Conservation (phyloP, 2,888 invertebrate genomes). For the Drosophila parthenogenetica region DNA sequence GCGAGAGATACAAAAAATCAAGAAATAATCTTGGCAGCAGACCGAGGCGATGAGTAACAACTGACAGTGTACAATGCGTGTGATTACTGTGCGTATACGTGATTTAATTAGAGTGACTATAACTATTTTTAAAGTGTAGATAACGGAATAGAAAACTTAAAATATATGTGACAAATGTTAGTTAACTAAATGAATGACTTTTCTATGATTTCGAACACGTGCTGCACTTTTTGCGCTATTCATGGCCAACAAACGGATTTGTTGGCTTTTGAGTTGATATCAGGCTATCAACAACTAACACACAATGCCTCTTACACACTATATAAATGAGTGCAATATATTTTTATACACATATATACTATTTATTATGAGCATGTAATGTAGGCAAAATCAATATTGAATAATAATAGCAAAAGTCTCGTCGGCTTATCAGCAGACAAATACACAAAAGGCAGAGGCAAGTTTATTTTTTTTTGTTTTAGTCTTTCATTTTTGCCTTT, state of each 20-base stretch:
- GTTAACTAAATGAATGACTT: not conserved
- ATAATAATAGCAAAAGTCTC: constrained; percentile 58
- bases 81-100: constrained; percentile 32
- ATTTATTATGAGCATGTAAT: constrained; percentile 36
- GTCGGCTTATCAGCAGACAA: constrained; percentile 57
- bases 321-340: constrained; percentile 28
- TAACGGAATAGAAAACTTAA: not conserved
- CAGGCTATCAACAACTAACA: constrained; percentile 1
- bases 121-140: not conserved
- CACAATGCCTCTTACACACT: constrained; percentile 26
- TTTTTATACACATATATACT: not conserved
- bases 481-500: constrained; percentile 8
- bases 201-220: not conserved
- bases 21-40: constrained; percentile 52
- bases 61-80: constrained; percentile 46
- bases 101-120: not conserved
- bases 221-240: constrained; percentile 11
- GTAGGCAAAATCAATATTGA: constrained; percentile 72
- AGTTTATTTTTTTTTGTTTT: constrained; percentile 26
- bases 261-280: not conserved
- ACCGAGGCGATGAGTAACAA: constrained; percentile 66
- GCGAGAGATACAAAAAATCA: constrained; percentile 8
- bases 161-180: not conserved
- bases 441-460: constrained; percentile 28
- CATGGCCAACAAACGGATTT: constrained; percentile 4